Evolutionary conservation across 2,888 invertebrate species (phyloP).

Genomic region (Cheilosia soror): DNA sequence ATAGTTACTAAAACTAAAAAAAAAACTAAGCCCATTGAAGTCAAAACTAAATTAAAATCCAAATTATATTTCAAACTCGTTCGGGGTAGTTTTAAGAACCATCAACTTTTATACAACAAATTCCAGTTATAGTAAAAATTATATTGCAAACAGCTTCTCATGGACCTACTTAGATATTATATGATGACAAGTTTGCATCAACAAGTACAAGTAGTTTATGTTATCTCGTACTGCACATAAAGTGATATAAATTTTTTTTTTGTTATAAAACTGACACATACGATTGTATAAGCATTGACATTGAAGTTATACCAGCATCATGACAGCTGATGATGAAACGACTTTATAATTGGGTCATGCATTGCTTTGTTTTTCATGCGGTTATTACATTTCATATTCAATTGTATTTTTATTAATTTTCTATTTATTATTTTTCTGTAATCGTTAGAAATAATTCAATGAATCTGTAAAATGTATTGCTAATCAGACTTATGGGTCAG

Average conservation of each 20-base stretch:
- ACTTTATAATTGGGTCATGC: conserved; percentile 61
- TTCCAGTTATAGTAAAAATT: background rate
- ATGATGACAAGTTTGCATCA: background rate
- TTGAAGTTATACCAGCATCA: conserved; percentile 40
- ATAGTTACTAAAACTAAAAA: no score
- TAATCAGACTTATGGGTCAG: conserved; percentile 56
- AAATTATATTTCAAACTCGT: no score
- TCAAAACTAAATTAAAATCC: no score
- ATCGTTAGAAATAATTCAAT: conserved; percentile 8
- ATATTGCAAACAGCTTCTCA: background rate
- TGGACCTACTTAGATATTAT: background rate
- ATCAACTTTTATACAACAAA: background rate
- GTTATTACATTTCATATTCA: background rate
- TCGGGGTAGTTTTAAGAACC: background rate
- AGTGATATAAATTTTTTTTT: background rate
- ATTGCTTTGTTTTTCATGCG: conserved; percentile 20
- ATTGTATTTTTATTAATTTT: background rate
- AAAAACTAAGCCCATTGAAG: no score
- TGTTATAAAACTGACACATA: conserved; percentile 24
- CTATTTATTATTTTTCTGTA: conserved; percentile 17
- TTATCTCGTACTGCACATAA: background rate
- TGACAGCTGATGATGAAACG: conserved; percentile 52
- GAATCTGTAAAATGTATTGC: conserved; percentile 25
- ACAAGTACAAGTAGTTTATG: background rate
- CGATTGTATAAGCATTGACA: conserved; percentile 64